phyloP scores from a whole-genome alignment of 2,888 invertebrate species.

The Polylopha cassiicola region DNA sequence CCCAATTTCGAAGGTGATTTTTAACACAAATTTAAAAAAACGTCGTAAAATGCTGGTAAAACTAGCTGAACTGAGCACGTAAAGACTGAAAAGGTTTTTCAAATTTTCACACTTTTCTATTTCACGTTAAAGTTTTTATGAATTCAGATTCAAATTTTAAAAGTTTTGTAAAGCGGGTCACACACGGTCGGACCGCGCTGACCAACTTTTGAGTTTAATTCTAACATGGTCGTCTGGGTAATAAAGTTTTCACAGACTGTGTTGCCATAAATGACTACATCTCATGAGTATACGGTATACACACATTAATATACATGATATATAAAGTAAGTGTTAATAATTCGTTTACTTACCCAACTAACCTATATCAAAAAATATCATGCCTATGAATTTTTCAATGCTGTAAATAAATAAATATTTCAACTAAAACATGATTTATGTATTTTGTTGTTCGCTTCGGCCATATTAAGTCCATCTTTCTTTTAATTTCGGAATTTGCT shows the following conservation, averaged over 20 bases:
- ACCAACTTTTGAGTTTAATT: too few species aligned
- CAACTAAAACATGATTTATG: too few species aligned
- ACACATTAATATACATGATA: constrained; percentile 5
- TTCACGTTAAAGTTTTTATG: constrained; percentile 48
- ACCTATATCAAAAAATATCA: too few species aligned
- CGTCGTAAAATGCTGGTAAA: constrained; percentile 32
- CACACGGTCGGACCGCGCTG: neutral
- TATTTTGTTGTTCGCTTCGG: too few species aligned
- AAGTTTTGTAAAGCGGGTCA: constrained; percentile 1
- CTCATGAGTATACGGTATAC: constrained; percentile 17
- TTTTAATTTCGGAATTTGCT: too few species aligned
- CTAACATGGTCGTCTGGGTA: too few species aligned
- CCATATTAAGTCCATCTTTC: too few species aligned
- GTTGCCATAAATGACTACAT: too few species aligned
- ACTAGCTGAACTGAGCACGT: constrained; percentile 48
- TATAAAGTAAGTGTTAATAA: neutral
- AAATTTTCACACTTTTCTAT: constrained; percentile 67
- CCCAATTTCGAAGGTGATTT: constrained; percentile 21
- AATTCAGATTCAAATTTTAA: neutral
- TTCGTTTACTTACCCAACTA: too few species aligned
- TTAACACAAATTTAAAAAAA: constrained; percentile 12
- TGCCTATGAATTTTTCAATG: too few species aligned
- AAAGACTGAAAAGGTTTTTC: constrained; percentile 67
- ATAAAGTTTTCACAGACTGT: too few species aligned
- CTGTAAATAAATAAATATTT: too few species aligned